These are phyloP conservation scores for Athetis lepigone DNA, from an alignment of 2,888 invertebrate species.

Conservation along the genomic window DNA sequence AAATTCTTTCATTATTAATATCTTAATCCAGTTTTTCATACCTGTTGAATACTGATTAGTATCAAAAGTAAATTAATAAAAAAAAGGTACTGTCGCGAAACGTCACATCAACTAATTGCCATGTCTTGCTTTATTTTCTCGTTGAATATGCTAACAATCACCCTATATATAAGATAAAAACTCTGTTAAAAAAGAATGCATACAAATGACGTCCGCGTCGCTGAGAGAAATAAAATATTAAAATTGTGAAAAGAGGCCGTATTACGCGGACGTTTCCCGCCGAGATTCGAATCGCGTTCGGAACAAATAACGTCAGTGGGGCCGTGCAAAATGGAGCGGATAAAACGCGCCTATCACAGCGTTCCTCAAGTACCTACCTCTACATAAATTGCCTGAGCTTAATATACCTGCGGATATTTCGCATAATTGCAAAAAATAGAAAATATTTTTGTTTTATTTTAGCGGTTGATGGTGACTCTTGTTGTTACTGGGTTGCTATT, in stretches of 20 bases:
- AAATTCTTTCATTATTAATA: too few relatives aligned
- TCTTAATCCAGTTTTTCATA: too few relatives aligned
- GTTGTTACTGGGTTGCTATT: too few relatives aligned
- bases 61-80: too few relatives aligned
- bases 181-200: conserved; percentile 37
- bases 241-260: conserved; percentile 61
- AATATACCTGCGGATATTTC: conserved; percentile 49
- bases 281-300: conserved; percentile 59
- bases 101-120: neutral
- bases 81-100: neutral
- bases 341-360: conserved; percentile 62
- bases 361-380: conserved; percentile 54
- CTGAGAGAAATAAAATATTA: conserved; percentile 59
- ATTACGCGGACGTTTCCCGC: conserved; percentile 59
- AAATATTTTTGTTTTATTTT: too few relatives aligned
- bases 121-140: neutral
- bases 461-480: too few relatives aligned
- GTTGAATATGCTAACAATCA: conserved; percentile 15
- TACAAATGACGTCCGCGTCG: conserved; percentile 59
- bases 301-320: conserved; percentile 63
- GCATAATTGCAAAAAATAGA: conserved; percentile 42
- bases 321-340: conserved; percentile 63
- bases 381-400: conserved; percentile 59
- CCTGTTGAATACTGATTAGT: too few relatives aligned
- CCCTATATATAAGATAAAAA: conserved; percentile 9